Percentiles rank a stretch among this genome's conserved stretches.
These are phyloP conservation scores for Drosophila anomalipes DNA, from an alignment of 2,888 invertebrate genomes.

Conservation along the genomic window DNA sequence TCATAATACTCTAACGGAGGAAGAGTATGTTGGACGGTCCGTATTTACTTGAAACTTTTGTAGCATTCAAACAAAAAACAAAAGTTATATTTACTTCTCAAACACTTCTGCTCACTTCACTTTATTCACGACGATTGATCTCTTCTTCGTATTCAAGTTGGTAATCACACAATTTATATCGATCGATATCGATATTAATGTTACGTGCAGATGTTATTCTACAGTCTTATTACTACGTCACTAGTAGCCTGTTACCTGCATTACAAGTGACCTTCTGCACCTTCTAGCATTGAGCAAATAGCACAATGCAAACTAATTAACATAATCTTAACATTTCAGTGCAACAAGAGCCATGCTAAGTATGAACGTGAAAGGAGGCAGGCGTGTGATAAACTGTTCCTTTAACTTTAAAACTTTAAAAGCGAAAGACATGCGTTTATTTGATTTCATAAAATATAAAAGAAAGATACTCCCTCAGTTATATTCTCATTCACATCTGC, in stretches of 20 bases:
- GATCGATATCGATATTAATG: background rate
- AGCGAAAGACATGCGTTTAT: accelerated
- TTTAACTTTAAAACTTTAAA: background rate
- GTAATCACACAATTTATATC: background rate
- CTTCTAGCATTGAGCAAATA: background rate
- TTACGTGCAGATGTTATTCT: background rate
- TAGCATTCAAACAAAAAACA: background rate
- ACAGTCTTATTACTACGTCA: background rate
- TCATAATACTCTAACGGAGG: background rate
- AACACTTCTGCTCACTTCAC: background rate
- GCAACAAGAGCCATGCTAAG: background rate
- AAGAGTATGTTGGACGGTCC: background rate
- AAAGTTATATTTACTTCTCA: background rate
- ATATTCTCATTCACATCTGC: background rate
- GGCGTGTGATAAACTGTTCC: background rate
- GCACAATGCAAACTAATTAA: background rate
- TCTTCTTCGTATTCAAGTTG: background rate
- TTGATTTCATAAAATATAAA: background rate
- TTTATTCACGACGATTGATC: background rate
- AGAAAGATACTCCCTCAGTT: accelerated
- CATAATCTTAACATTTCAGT: background rate
- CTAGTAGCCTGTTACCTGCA: background rate
- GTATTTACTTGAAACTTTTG: background rate
- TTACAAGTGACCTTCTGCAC: background rate
- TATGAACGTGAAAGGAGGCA: background rate